Evolutionary conservation across 2,113 vertebrate genomes (phyloP), one percentile per base, ranked within the genome.

Genomic region (Mirounga angustirostris): DNA sequence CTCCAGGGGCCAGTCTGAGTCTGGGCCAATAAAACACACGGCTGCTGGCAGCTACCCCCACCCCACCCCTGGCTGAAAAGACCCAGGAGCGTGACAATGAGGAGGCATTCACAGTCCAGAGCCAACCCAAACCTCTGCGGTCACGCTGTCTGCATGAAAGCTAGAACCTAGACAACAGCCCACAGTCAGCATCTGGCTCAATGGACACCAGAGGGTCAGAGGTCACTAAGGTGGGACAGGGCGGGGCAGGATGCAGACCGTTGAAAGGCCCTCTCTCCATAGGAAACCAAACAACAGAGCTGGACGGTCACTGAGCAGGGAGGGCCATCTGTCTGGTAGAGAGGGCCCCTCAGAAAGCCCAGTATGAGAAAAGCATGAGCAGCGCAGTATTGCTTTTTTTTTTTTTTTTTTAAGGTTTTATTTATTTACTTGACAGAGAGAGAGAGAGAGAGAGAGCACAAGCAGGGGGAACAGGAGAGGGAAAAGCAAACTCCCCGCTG

Each of bases 241-340:
- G 82, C 74, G 26, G 63, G 67, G 52, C 73, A 87, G 91, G 96
- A 87, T 63, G 61, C 59, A 85, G 73, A 80, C 54, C n/a, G n/a
- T 16, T 61, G 43, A 92, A 85, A 91, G 74, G 74, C 13, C 58
- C 71, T 52, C 88, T 93, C 79, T 93, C 95, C 78, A 63, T 93
- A 95, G 96, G 96, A 98, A 98, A 92, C 54, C 76, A 73, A 98
- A 95, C 76, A 95, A 73, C 78, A 58, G 78, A 40, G 40, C 50
- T 24, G 56, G 71, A 69, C 40, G 82, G 94, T 95, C 96, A 96
- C 56, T 54, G 61, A 89, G 65, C 79, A 8, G 52, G 67, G 46
- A 88, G 24, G 82, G 76, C 65, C 30, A 18, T 78, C 58, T 50
- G 52, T 61, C n/a, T 24, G 67, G 19, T 9, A 43, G 0, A 58